A percentile compares a stretch with the other conserved stretches of the same genome.
Evolutionary conservation across 2,113 vertebrate genomes (phyloP).

Genomic region (Nycticryphes semicollaris): DNA sequence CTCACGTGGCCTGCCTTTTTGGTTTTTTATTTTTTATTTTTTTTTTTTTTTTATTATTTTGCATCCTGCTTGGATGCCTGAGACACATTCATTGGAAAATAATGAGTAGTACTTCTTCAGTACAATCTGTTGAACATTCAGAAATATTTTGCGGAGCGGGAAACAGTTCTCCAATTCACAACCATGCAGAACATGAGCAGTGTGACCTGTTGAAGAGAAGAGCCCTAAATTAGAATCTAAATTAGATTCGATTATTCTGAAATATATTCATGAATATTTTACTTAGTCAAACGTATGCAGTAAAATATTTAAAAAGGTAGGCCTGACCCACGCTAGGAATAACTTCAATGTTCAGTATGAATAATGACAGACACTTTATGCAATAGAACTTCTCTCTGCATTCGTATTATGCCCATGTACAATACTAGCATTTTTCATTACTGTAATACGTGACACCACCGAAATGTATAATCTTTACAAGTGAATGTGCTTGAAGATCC

Average conservation of each 20-base stretch:
- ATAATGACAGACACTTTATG: constrained; percentile 1
- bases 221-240: constrained; percentile 14
- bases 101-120: neutral
- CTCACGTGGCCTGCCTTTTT: neutral
- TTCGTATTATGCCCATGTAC: neutral
- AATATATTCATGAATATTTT: constrained; percentile 59
- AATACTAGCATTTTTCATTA: neutral
- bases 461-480: neutral
- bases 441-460: neutral
- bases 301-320: constrained; percentile 58
- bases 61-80: neutral
- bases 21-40: neutral
- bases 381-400: neutral
- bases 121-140: constrained; percentile 41
- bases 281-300: neutral
- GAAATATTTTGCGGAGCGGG: neutral
- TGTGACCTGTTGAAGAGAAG: constrained; percentile 37
- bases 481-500: neutral
- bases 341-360: neutral
- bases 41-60: neutral
- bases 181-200: neutral
- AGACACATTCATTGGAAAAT: constrained; percentile 8
- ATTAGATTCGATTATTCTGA: constrained; percentile 45
- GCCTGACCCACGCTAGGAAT: neutral
- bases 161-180: constrained; percentile 9